phyloP scores from a whole-genome alignment of 2,797 vertebrate species.

The Myripristis murdjan region DNA sequence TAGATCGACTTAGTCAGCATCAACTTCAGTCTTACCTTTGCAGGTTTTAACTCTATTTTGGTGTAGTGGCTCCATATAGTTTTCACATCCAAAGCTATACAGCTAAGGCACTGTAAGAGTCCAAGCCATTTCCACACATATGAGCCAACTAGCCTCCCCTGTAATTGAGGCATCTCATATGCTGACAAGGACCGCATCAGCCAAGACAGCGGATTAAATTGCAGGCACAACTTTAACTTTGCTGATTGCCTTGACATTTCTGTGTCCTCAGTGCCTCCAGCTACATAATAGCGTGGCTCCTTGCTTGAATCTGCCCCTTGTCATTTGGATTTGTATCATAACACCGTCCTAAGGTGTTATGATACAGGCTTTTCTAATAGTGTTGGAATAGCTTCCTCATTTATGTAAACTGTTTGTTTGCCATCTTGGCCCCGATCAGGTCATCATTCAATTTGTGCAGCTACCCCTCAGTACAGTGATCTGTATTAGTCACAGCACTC shows the following conservation, averaged over 20 bases:
- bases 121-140: not conserved
- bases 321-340: conserved; percentile 7
- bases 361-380: not conserved
- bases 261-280: too few relatives aligned
- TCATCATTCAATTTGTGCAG: too few relatives aligned
- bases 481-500: too few relatives aligned
- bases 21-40: not conserved
- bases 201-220: conserved; percentile 5
- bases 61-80: conserved; percentile 2
- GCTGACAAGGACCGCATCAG: conserved; percentile 4
- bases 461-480: too few relatives aligned
- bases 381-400: not conserved
- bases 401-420: too few relatives aligned
- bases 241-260: too few relatives aligned
- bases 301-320: conserved; percentile 4
- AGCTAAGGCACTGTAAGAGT: not conserved
- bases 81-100: conserved; percentile 17
- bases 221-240: too few relatives aligned
- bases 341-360: not conserved
- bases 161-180: not conserved
- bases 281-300: not conserved
- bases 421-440: too few relatives aligned
- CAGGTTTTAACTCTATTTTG: not conserved
- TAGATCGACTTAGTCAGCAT: too few relatives aligned
- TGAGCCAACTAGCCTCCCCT: conserved; percentile 1